These are phyloP conservation scores for Nycticryphes semicollaris DNA, from an alignment of 2,113 vertebrate species.

Conservation along the genomic window DNA sequence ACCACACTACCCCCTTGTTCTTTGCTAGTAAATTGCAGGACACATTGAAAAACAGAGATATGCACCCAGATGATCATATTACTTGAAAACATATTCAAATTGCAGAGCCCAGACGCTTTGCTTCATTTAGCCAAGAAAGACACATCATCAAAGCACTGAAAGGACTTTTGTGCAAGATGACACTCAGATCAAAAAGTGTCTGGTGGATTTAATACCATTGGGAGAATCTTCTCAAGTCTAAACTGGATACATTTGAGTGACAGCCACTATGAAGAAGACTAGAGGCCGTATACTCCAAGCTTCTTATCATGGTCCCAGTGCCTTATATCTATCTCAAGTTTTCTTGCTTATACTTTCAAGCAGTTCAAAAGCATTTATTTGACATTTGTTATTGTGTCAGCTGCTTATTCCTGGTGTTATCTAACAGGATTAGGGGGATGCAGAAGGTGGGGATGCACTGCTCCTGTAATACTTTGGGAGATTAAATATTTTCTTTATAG, in stretches of 20 bases:
- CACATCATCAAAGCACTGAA: not conserved
- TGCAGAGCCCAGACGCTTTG: not conserved
- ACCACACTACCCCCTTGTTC: not conserved
- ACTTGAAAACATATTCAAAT: not conserved
- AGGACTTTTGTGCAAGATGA: not conserved
- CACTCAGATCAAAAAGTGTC: not conserved
- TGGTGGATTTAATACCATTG: not conserved
- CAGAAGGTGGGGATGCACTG: not conserved
- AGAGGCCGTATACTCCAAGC: not conserved
- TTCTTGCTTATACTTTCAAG: not conserved
- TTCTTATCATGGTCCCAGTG: not conserved
- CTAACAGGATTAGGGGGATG: not conserved
- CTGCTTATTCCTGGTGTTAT: not conserved
- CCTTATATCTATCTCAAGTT: not conserved
- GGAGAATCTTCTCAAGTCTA: not conserved
- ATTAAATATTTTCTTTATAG: not conserved
- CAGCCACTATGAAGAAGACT: not conserved
- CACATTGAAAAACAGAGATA: not conserved
- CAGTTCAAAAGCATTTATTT: not conserved
- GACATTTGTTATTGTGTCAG: not conserved
- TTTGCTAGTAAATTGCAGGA: not conserved
- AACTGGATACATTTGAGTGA: not conserved
- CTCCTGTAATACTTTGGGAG: not conserved
- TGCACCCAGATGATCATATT: not conserved
- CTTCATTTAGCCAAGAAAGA: not conserved